phyloP scores from a whole-genome alignment of 1,140 invertebrate species.

The Drosophila burlai region DNA sequence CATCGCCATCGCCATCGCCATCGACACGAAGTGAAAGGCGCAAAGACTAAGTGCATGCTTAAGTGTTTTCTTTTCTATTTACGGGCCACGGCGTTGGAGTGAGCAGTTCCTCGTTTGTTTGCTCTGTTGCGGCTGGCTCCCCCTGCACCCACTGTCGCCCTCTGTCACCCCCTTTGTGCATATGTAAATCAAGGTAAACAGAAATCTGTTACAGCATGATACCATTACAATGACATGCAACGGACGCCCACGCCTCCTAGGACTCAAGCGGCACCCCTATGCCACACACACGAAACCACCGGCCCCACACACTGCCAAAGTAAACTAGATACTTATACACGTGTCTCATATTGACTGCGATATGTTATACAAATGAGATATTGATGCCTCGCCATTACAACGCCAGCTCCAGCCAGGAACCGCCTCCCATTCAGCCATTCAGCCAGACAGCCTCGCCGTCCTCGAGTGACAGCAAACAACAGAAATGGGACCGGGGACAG shows the following conservation, averaged over 20 bases:
- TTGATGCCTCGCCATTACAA: slow-evolving; percentile 69
- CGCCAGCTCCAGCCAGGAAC: slow-evolving; percentile 20
- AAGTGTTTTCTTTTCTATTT: slow-evolving; percentile 73
- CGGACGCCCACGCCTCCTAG: slow-evolving; percentile 1
- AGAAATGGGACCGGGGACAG: slow-evolving; percentile 23
- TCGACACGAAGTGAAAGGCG: slow-evolving; percentile 72
- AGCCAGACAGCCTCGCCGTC: slow-evolving; percentile 25
- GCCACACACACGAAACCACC: slow-evolving; percentile 10
- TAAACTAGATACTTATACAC: slow-evolving; percentile 77
- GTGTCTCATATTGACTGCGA: slow-evolving; percentile 76
- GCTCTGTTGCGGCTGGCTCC: slow-evolving; percentile 55
- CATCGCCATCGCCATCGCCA: slow-evolving; percentile 64
- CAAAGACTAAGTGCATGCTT: slow-evolving; percentile 82
- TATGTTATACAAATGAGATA: slow-evolving; percentile 82
- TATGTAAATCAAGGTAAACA: slow-evolving; percentile 83
- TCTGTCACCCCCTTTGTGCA: slow-evolving; percentile 21
- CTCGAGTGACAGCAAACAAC: slow-evolving; percentile 47
- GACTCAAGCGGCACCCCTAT: not conserved
- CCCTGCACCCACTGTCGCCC: not conserved
- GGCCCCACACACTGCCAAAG: slow-evolving; percentile 7
- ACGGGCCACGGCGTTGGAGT: slow-evolving; percentile 49
- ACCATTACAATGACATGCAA: slow-evolving; percentile 80
- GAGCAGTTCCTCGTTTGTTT: slow-evolving; percentile 62
- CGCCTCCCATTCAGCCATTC: slow-evolving; percentile 23
- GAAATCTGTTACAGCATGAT: slow-evolving; percentile 79